Conservation (phyloP, 2,797 vertebrate genomes). For the Cuculus canorus region DNA sequence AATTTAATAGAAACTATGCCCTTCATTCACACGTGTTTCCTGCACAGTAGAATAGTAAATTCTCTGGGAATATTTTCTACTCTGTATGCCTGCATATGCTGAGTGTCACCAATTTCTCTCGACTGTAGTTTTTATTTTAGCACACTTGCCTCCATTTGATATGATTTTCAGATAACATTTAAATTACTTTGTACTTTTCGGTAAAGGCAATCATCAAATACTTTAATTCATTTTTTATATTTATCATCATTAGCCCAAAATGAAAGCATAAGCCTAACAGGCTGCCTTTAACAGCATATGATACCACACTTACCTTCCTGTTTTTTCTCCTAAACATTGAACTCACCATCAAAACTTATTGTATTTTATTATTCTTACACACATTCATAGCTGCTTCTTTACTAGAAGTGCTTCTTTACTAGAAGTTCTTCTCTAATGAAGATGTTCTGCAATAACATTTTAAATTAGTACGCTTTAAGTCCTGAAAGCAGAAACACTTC, state of each 20-base stretch:
- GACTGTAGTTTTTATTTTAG: not conserved
- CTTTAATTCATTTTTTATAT: not conserved
- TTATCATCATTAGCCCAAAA: not conserved
- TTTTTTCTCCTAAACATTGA: not conserved
- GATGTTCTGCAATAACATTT: not conserved
- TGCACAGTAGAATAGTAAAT: not conserved
- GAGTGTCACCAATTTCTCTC: not conserved
- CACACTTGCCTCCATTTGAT: not conserved
- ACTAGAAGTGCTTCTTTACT: not conserved
- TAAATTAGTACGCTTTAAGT: not conserved
- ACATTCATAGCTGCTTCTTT: not conserved
- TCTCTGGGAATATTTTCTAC: not conserved
- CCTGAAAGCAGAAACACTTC: not conserved
- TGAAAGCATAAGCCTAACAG: not conserved
- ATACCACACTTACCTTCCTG: not conserved
- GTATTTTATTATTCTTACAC: not conserved
- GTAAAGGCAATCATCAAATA: not conserved
- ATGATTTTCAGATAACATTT: not conserved
- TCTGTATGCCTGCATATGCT: not conserved
- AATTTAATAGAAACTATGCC: not conserved
- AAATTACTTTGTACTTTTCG: not conserved
- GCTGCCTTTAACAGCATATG: not conserved
- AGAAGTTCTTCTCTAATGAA: not conserved
- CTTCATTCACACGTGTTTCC: not conserved
- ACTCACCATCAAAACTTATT: not conserved